Evolutionary conservation across 2,888 invertebrate genomes (phyloP), one percentile per base, ranked within the genome.

Genomic region (Trimorus sp.): DNA sequence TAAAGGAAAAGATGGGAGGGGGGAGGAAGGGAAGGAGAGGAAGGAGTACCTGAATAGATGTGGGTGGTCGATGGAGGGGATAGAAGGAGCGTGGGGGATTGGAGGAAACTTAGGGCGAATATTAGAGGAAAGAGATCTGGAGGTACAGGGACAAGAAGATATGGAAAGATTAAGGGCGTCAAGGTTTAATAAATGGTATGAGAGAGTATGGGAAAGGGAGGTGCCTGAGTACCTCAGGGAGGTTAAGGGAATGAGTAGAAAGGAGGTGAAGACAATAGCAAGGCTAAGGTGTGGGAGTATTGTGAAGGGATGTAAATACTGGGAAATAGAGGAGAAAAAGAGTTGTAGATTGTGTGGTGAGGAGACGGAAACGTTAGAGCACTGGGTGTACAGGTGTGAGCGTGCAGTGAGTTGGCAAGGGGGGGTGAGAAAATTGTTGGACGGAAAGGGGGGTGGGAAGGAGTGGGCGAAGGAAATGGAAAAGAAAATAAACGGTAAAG

Each of bases 101-200:
- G n/a, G n/a, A n/a, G n/a, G n/a, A n/a, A n/a, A n/a, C n/a, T n/a
- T n/a, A n/a, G n/a, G n/a, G n/a, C n/a, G 9, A 11, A 48, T 3
- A 1, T 26, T 62, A 26, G 16, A 9, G 12, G 26, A 45, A 26
- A 62, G 62, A n/a, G 62, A 62, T 26, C 6, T 3, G 11, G 62
- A 62, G n/a, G 45, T 62, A 7, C 9, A 62, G 1, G 11, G 7
- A 7, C 62, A 62, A 12, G 48, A 62, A 26, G 37, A 11, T 12
- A 5, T 15, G 16, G 26, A 26, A 12, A 11, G n/a, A 9, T 36
- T 62, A 45, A 48, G 48, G 26, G 26, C 16, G 12, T 62, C 62
- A 7, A 62, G 26, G n/a, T 45, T 12, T 7, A 62, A 62, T 48
- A 45, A 11, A 5, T 48, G 62, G 62, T 62, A 26, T 45, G 15